These are phyloP conservation scores for Macropus fuliginosus DNA, from an alignment of 2,797 vertebrate species.

Conservation along the genomic window DNA sequence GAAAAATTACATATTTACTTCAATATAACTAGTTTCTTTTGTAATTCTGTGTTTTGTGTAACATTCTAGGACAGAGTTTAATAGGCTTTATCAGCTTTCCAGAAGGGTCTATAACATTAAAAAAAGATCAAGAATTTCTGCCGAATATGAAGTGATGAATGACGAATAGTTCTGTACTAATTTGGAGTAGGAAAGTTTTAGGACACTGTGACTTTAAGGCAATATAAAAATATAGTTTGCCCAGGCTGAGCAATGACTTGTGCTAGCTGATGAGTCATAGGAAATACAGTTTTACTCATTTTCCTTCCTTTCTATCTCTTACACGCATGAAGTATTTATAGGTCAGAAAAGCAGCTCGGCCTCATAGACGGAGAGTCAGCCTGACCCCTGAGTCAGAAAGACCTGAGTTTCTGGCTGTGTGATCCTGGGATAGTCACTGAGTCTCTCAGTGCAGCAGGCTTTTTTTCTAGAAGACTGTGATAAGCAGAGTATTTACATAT, in stretches of 20 bases:
- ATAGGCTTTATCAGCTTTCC: not conserved
- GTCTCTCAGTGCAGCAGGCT: not conserved
- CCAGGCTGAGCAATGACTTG: not conserved
- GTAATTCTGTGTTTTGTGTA: not conserved
- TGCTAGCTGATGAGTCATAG: not conserved
- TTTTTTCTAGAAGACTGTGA: not conserved
- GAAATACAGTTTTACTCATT: not conserved
- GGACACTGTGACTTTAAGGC: not conserved
- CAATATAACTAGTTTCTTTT: not conserved
- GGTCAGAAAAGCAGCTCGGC: not conserved
- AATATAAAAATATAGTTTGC: not conserved
- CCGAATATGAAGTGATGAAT: not conserved
- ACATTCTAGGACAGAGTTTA: not conserved
- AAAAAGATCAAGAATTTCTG: not conserved
- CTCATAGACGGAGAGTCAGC: not conserved
- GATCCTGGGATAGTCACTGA: not conserved
- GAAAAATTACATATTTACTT: not conserved
- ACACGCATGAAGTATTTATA: not conserved
- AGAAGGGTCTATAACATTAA: not conserved
- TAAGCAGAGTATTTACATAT: not conserved
- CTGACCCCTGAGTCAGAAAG: not conserved
- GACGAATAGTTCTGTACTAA: not conserved
- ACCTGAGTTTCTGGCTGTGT: not conserved
- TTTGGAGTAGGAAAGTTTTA: not conserved
- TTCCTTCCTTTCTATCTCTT: fast-evolving